Evolutionary conservation across 2,888 invertebrate genomes (phyloP).

Genomic region (Lepidocyrtoides sp.): DNA sequence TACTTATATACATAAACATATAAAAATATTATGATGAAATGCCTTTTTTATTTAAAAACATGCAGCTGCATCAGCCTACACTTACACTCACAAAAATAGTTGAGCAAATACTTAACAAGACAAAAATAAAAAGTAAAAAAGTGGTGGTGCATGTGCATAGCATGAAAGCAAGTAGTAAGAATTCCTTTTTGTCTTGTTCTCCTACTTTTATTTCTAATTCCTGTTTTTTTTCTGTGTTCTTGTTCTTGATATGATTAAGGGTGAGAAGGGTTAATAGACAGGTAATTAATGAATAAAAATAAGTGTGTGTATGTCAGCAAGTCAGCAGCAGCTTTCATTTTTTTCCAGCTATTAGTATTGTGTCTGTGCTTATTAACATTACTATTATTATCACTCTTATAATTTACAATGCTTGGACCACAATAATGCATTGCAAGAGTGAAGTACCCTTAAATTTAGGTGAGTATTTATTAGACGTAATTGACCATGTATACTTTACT

Average conservation of each 20-base stretch:
- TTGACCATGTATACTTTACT: conserved; percentile 12
- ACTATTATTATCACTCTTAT: conserved; percentile 48
- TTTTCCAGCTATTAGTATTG: conserved; percentile 32
- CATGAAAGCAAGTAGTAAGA: conserved; percentile 1
- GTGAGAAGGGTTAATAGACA: conserved; percentile 85
- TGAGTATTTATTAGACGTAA: background rate
- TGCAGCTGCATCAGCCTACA: conserved; percentile 39
- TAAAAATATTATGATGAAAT: conserved; percentile 50
- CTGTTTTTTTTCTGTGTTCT: conserved; percentile 42
- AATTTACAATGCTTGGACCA: too few relatives aligned
- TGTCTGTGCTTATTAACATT: conserved; percentile 1
- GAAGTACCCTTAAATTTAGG: background rate
- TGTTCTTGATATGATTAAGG: conserved; percentile 70
- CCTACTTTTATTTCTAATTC: conserved; percentile 11
- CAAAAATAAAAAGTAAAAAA: background rate
- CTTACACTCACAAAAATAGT: background rate
- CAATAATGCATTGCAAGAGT: background rate
- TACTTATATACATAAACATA: background rate
- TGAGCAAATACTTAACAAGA: conserved; percentile 38
- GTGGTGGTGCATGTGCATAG: conserved; percentile 13
- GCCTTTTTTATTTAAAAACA: conserved; percentile 13
- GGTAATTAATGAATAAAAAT: conserved; percentile 85
- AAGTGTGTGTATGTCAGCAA: conserved; percentile 74
- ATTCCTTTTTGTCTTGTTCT: conserved; percentile 41
- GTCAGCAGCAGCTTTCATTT: conserved; percentile 58